Evolutionary conservation across 2,888 invertebrate species (phyloP).

Genomic region (Coenonympha arcania): DNA sequence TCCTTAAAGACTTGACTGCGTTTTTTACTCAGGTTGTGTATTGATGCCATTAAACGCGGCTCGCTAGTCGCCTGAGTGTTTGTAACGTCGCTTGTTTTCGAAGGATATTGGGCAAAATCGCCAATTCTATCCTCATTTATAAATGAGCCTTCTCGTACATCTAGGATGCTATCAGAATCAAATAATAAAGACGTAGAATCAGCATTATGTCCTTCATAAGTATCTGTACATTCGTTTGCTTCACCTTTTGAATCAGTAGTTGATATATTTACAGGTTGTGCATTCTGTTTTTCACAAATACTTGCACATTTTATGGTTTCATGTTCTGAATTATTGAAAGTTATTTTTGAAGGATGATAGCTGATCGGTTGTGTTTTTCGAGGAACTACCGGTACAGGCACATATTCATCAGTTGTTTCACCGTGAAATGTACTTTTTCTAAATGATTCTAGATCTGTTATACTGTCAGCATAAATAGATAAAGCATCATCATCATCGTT

Average conservation of each 20-base stretch:
- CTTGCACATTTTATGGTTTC: conserved; percentile 23
- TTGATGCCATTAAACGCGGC: conserved; percentile 24
- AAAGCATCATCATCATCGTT: conserved; percentile 56
- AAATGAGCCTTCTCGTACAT: background rate
- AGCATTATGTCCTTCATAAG: conserved; percentile 52
- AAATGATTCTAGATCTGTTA: conserved; percentile 50
- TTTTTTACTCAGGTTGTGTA: conserved; percentile 23
- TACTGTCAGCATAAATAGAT: conserved; percentile 59
- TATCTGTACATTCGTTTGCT: conserved; percentile 22
- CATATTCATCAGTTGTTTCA: conserved; percentile 38
- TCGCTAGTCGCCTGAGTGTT: background rate
- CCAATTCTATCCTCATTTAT: conserved; percentile 17
- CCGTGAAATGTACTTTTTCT: conserved; percentile 28
- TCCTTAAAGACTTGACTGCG: conserved; percentile 38
- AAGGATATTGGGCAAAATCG: background rate
- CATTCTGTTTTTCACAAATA: conserved; percentile 50
- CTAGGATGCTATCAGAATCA: conserved; percentile 25
- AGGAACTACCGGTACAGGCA: conserved; percentile 36
- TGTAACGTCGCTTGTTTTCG: background rate
- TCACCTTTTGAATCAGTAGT: background rate
- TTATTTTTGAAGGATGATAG: conserved; percentile 43
- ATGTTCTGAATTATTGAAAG: background rate
- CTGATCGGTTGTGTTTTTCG: conserved; percentile 20
- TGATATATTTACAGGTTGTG: conserved; percentile 41
- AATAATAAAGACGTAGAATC: conserved; percentile 49